phyloP scores from a whole-genome alignment of 2,888 invertebrate genomes.

The Nephrocerus scutellatus region DNA sequence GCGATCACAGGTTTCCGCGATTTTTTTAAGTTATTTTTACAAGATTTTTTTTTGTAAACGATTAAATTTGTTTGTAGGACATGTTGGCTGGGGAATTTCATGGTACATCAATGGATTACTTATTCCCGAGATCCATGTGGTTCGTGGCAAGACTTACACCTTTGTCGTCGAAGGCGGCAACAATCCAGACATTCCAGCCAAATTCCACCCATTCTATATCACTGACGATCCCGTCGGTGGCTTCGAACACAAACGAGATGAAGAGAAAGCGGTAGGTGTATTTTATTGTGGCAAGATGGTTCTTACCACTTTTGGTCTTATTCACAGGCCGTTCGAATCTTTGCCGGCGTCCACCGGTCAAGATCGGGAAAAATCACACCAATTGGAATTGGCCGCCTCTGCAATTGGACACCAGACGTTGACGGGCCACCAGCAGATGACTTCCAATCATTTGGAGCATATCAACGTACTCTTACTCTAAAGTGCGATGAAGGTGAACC shows the following conservation, averaged over 20 bases:
- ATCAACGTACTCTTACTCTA: conserved; percentile 75
- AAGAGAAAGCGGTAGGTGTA: conserved; percentile 65
- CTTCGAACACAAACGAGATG: conserved; percentile 72
- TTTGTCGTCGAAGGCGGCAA: conserved; percentile 83
- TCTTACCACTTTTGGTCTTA: no score
- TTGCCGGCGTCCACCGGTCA: conserved; percentile 69
- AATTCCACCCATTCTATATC: conserved; percentile 89
- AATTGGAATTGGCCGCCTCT: conserved; percentile 74
- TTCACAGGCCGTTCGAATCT: conserved; percentile 73
- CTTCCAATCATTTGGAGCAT: conserved; percentile 81
- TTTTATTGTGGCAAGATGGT: neutral
- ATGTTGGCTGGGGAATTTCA: conserved; percentile 88
- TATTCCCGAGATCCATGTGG: conserved; percentile 84
- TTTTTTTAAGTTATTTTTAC: conserved; percentile 11
- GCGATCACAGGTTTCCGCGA: conserved; percentile 68
- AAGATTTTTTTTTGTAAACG: conserved; percentile 9
- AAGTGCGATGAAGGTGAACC: conserved; percentile 79
- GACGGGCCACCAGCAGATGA: conserved; percentile 69
- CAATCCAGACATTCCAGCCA: conserved; percentile 69
- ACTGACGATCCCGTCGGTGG: conserved; percentile 90
- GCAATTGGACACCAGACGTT: conserved; percentile 78
- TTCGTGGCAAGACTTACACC: conserved; percentile 78
- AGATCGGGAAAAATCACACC: conserved; percentile 64
- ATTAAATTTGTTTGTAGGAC: conserved; percentile 53
- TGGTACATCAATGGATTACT: conserved; percentile 93